These are phyloP conservation scores for Heliocidaris tuberculata DNA, from an alignment of 35 echinoderm and acorn worm genomes.

Conservation along the genomic window DNA sequence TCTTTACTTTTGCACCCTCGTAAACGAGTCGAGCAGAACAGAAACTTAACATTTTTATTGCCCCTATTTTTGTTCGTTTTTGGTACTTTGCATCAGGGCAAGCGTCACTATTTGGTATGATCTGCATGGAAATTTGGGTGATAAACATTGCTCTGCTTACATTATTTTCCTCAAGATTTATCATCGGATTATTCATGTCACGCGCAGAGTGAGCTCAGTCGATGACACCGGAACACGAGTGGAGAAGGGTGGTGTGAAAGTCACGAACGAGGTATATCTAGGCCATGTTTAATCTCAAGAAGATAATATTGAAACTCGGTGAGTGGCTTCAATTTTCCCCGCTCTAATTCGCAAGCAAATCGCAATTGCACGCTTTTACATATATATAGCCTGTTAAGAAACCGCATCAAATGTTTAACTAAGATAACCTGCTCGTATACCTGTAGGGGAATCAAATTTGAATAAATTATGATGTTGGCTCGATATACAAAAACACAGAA, in stretches of 20 bases:
- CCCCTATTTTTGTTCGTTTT: background rate
- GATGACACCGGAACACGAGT: background rate
- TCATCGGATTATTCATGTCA: background rate
- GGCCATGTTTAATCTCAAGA: background rate
- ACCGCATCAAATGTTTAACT: too few species aligned
- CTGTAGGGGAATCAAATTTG: too few species aligned
- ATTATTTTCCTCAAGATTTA: background rate
- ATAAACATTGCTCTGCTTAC: background rate
- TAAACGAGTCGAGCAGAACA: background rate
- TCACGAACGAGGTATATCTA: background rate
- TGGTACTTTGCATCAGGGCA: background rate
- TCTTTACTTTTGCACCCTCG: background rate
- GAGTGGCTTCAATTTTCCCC: background rate
- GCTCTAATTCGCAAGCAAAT: background rate
- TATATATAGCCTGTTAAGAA: too few species aligned
- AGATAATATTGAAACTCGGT: background rate
- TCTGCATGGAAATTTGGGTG: background rate
- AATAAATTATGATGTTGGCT: too few species aligned
- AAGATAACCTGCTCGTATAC: too few species aligned
- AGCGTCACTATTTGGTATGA: background rate
- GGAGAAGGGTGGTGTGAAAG: background rate
- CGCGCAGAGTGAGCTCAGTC: background rate
- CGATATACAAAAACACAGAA: too few species aligned
- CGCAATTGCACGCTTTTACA: background rate
- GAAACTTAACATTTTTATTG: background rate